Percentiles rank a stretch among this genome's conserved stretches.
These are phyloP conservation scores for Drosophila ogumai DNA, from an alignment of 1,140 invertebrate species.

Conservation along the genomic window DNA sequence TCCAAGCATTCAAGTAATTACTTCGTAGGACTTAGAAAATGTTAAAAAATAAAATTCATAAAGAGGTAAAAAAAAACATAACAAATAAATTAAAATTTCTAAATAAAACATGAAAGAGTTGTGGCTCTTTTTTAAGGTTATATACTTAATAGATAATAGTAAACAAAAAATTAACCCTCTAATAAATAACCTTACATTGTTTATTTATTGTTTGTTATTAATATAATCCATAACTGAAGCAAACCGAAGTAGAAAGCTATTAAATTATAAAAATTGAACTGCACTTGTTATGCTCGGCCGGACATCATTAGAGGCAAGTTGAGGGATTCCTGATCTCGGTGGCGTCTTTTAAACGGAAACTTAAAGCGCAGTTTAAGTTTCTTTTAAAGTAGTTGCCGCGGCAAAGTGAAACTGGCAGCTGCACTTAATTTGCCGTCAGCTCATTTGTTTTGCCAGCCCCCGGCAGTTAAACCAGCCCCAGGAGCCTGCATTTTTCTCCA, in stretches of 20 bases:
- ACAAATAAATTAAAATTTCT: too few relatives aligned
- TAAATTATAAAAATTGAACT: not conserved
- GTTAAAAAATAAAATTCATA: too few relatives aligned
- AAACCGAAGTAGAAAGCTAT: not conserved
- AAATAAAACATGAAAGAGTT: too few relatives aligned
- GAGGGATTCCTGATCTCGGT: conserved; percentile 21
- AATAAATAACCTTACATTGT: too few relatives aligned
- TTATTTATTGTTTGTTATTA: too few relatives aligned
- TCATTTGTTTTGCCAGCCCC: conserved; percentile 63
- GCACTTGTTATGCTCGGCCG: conserved; percentile 8
- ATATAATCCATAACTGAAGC: not conserved
- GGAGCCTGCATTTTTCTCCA: conserved; percentile 39
- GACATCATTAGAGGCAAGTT: conserved; percentile 49
- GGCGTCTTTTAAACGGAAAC: conserved; percentile 52
- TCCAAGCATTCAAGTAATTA: too few relatives aligned
- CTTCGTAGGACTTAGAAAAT: too few relatives aligned
- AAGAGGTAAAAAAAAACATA: too few relatives aligned
- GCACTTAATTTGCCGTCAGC: conserved; percentile 79
- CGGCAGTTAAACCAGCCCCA: conserved; percentile 23
- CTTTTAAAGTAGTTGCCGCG: conserved; percentile 67
- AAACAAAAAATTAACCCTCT: too few relatives aligned
- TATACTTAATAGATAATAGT: too few relatives aligned
- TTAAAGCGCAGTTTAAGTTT: conserved; percentile 67
- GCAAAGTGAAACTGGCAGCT: conserved; percentile 73
- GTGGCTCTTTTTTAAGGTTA: too few relatives aligned